phyloP scores from a whole-genome alignment of 2,888 invertebrate species.

The Germaria angustata region DNA sequence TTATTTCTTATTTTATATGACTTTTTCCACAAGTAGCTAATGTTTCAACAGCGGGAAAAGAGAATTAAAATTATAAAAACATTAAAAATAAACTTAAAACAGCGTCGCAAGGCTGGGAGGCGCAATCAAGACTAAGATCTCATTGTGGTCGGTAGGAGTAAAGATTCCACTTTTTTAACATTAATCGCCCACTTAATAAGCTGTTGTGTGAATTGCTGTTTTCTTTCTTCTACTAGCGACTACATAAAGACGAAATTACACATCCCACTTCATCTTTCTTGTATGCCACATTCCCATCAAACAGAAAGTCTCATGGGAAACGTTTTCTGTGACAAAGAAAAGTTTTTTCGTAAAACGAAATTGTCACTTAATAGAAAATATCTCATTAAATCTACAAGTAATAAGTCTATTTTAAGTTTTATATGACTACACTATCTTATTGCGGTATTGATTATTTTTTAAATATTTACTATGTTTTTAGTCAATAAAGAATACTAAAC shows the following conservation, averaged over 20 bases:
- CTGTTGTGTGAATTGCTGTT: constrained; percentile 28
- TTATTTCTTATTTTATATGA: constrained; percentile 21
- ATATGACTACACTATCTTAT: too few species aligned
- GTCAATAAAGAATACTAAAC: too few species aligned
- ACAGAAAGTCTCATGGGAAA: not conserved
- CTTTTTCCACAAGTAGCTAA: constrained; percentile 47
- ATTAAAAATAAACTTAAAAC: constrained; percentile 22
- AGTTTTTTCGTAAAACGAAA: too few species aligned
- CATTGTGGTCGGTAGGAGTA: constrained; percentile 9
- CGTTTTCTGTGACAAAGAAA: too few species aligned
- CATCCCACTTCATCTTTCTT: not conserved
- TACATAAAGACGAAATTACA: not conserved
- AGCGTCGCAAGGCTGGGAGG: constrained; percentile 16
- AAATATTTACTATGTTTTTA: too few species aligned
- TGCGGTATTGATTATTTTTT: too few species aligned
- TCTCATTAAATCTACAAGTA: too few species aligned
- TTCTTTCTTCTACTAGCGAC: constrained; percentile 1
- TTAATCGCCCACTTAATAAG: constrained; percentile 55
- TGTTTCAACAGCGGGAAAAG: constrained; percentile 38
- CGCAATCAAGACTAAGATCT: not conserved
- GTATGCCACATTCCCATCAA: constrained; percentile 24
- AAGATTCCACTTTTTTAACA: not conserved
- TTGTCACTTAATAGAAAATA: too few species aligned
- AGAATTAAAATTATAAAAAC: constrained; percentile 34
- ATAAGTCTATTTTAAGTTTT: too few species aligned